These are phyloP conservation scores for Notodonta dromedarius DNA, from an alignment of 2,888 invertebrate genomes.

Conservation along the genomic window DNA sequence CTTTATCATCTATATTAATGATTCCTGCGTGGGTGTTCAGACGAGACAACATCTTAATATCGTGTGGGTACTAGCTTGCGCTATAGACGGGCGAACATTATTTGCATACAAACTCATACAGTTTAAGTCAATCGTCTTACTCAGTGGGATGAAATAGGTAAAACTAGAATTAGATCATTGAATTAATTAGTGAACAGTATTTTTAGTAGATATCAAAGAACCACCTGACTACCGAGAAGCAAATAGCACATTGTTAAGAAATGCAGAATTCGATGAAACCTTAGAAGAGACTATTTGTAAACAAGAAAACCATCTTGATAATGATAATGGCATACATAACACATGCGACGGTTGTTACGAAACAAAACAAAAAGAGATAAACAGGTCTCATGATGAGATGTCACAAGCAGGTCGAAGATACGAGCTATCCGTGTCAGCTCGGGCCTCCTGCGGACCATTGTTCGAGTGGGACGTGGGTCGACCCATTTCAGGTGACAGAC, in stretches of 20 bases:
- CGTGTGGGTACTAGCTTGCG: slow-evolving; percentile 21
- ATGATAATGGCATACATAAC: not conserved
- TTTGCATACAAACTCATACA: slow-evolving; percentile 40
- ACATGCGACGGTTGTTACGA: not conserved
- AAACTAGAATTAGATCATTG: slow-evolving; percentile 12
- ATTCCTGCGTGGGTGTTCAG: not conserved
- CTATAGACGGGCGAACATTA: slow-evolving; percentile 26
- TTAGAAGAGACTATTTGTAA: not conserved
- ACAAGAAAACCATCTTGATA: not conserved
- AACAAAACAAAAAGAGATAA: not conserved
- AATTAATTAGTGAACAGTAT: too few relatives aligned
- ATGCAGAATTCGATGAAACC: not conserved
- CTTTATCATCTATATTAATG: not conserved
- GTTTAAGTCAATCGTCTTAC: slow-evolving; percentile 24
- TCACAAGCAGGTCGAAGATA: slow-evolving; percentile 16
- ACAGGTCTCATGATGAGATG: slow-evolving; percentile 9
- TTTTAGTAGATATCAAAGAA: too few relatives aligned
- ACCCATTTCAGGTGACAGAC: slow-evolving; percentile 35
- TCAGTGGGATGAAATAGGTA: slow-evolving; percentile 23
- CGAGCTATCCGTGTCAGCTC: slow-evolving; percentile 17
- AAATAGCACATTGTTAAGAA: too few relatives aligned
- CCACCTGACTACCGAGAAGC: too few relatives aligned
- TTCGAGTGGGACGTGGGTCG: slow-evolving; percentile 20
- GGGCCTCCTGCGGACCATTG: slow-evolving; percentile 26
- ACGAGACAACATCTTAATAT: slow-evolving; percentile 14